These are phyloP conservation scores for Gavialis gangeticus DNA, from an alignment of 2,113 vertebrate genomes.

Conservation along the genomic window DNA sequence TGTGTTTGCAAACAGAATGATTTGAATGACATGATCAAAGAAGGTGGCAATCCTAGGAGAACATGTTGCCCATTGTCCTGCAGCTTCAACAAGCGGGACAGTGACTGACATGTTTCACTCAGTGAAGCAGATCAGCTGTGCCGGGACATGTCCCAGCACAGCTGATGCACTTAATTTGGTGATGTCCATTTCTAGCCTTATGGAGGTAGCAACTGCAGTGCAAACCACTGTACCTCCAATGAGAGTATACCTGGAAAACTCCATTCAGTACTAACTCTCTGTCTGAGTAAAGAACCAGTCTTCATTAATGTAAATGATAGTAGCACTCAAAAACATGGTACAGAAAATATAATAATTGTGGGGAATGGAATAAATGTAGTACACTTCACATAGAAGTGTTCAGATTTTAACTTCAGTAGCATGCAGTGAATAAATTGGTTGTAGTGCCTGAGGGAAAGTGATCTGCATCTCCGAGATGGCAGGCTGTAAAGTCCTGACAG, in stretches of 20 bases:
- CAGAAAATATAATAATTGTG: background rate
- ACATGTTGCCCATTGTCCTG: no score
- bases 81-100: no score
- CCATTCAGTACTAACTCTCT: fast-evolving
- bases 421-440: slow-evolving; percentile 26
- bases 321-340: fast-evolving
- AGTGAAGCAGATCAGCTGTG: no score
- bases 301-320: fast-evolving
- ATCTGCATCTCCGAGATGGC: background rate
- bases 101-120: no score
- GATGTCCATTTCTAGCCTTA: fast-evolving
- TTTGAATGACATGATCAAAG: background rate
- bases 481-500: slow-evolving; percentile 40
- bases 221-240: background rate
- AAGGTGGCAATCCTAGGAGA: no score
- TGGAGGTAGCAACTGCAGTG: fast-evolving
- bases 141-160: no score
- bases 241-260: fast-evolving
- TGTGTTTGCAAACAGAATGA: background rate
- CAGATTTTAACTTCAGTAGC: background rate
- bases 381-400: background rate
- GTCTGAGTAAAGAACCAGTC: background rate
- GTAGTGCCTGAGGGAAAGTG: background rate
- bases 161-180: no score
- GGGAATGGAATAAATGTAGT: background rate